Conservation (phyloP, 2,113 vertebrate species). For the Peromyscus leucopus region DNA sequence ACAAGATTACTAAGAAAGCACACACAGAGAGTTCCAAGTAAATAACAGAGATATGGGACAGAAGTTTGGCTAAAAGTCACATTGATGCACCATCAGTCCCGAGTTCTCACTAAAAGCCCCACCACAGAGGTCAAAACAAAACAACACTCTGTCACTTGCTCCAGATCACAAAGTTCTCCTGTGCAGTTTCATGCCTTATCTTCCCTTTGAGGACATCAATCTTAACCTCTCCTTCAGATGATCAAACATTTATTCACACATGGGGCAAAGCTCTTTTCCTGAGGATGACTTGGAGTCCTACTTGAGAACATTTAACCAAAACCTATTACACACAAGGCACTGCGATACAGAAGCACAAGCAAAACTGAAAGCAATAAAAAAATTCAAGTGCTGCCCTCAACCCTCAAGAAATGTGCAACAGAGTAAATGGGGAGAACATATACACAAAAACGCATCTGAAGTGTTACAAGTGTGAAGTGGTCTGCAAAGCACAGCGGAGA, state of each 20-base stretch:
- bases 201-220: conserved; percentile 14
- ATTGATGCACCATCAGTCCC: not conserved
- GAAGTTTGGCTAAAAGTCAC: not conserved
- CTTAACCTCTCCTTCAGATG: not conserved
- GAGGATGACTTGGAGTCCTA: not conserved
- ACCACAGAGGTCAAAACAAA: not conserved
- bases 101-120: not conserved
- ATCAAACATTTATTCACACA: not conserved
- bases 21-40: not conserved
- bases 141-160: not conserved
- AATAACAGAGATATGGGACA: not conserved
- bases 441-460: not conserved
- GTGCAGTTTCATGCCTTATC: not conserved
- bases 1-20: not conserved
- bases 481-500: not conserved
- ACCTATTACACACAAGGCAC: not conserved
- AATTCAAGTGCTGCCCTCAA: not conserved
- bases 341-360: not conserved
- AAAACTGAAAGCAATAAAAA: not conserved
- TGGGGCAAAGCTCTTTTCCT: not conserved
- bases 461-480: not conserved
- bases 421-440: not conserved
- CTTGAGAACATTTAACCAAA: not conserved
- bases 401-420: not conserved
- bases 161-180: not conserved